Conservation (phyloP, 2,888 invertebrate genomes). For the Listrodromus nycthemerus region DNA sequence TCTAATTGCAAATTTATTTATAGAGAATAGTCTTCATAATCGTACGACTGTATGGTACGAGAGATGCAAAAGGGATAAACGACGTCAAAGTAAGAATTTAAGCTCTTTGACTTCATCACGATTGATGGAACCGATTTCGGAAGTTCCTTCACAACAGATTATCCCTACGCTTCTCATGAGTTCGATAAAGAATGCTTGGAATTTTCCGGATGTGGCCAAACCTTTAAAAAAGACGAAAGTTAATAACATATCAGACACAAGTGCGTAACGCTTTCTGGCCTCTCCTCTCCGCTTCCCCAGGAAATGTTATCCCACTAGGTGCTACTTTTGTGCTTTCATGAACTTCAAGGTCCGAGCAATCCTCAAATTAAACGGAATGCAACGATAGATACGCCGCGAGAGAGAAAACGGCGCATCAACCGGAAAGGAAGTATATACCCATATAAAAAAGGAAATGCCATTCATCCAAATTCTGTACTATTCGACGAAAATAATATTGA, state of each 20-base stretch:
- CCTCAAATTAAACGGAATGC: slow-evolving; percentile 9
- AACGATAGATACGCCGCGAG: slow-evolving; percentile 20
- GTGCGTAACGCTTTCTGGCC: slow-evolving; percentile 9
- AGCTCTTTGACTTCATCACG: neutral
- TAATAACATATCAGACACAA: neutral
- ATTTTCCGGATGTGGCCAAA: neutral
- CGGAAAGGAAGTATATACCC: neutral
- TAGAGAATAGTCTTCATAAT: slow-evolving; percentile 2
- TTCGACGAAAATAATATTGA: neutral
- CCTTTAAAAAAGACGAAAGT: neutral
- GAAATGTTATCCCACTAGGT: neutral
- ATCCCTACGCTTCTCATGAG: neutral
- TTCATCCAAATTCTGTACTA: neutral
- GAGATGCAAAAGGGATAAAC: slow-evolving; percentile 27
- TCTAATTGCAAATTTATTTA: neutral
- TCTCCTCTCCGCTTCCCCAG: neutral
- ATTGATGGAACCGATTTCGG: slow-evolving; percentile 35
- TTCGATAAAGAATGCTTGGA: neutral
- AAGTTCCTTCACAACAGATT: slow-evolving; percentile 19
- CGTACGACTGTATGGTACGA: slow-evolving; percentile 19
- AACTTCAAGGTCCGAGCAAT: neutral
- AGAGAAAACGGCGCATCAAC: slow-evolving; percentile 20
- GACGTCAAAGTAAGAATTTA: slow-evolving; percentile 5
- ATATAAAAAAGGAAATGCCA: neutral
- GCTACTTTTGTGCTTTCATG: neutral